These are phyloP conservation scores for Scalopus aquaticus DNA, from an alignment of 2,113 vertebrate genomes.

Conservation along the genomic window DNA sequence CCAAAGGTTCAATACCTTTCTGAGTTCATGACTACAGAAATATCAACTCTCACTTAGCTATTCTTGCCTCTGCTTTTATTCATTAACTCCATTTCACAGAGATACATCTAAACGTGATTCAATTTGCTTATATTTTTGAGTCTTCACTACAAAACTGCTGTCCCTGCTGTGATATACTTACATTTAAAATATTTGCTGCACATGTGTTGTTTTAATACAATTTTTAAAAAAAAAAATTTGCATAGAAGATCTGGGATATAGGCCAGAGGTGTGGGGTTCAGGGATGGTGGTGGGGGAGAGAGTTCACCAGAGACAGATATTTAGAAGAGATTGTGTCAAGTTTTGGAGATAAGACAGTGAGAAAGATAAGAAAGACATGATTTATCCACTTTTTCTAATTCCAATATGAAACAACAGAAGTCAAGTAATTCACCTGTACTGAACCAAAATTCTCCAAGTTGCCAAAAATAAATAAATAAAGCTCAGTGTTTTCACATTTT, in stretches of 20 bases:
- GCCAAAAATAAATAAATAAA: neutral
- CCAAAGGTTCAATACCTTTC: neutral
- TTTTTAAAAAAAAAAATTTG: too few relatives aligned
- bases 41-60: neutral
- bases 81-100: neutral
- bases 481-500: neutral
- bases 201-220: too few relatives aligned
- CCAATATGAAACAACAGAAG: neutral
- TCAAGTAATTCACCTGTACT: neutral
- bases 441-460: neutral
- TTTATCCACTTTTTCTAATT: neutral
- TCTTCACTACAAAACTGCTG: neutral
- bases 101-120: neutral
- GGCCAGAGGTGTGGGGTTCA: too few relatives aligned
- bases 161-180: neutral
- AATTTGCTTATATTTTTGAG: neutral
- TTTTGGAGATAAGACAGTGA: neutral
- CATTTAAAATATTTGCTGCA: neutral
- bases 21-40: neutral
- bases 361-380: neutral
- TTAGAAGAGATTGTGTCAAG: neutral
- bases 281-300: too few relatives aligned
- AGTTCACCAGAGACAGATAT: neutral
- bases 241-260: too few relatives aligned
- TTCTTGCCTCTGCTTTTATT: neutral